A percentile compares a stretch with the other conserved stretches of the same genome.
These are phyloP conservation scores for Scytalopus superciliaris DNA, from an alignment of 2,113 vertebrate species.

Conservation along the genomic window DNA sequence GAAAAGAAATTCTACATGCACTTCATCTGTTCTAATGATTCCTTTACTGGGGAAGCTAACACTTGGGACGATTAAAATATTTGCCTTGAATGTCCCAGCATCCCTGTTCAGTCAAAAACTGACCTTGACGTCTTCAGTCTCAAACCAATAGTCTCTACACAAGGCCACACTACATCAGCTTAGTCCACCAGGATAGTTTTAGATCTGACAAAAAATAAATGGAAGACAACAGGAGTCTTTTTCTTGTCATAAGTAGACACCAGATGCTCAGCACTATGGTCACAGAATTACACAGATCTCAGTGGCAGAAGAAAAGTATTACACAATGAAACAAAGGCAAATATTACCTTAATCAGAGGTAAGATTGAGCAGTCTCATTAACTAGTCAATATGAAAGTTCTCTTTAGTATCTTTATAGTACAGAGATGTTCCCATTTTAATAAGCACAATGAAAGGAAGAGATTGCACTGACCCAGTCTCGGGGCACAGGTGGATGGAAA, in stretches of 20 bases:
- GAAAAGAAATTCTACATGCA: not conserved
- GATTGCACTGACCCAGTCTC: not conserved
- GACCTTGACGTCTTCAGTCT: not conserved
- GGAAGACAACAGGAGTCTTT: not conserved
- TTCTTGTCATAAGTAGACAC: not conserved
- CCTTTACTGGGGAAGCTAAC: not conserved
- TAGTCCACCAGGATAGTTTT: not conserved
- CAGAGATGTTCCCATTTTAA: not conserved
- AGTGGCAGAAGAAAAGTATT: not conserved
- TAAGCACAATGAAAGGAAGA: not conserved
- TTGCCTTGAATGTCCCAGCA: not conserved
- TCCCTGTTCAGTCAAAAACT: not conserved
- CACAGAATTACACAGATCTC: not conserved
- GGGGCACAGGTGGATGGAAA: not conserved
- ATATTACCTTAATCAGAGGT: not conserved
- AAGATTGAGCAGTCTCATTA: not conserved
- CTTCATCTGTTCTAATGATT: not conserved
- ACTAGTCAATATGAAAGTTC: not conserved
- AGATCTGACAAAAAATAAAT: not conserved
- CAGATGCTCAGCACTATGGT: not conserved
- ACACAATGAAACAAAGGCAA: not conserved
- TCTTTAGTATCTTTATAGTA: not conserved
- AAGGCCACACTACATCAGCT: not conserved
- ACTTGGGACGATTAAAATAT: not conserved
- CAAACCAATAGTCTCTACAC: not conserved